Percentiles rank a stretch among this genome's conserved stretches.
Evolutionary conservation across 2,113 vertebrate species (phyloP).

Genomic region (Arenaria interpres): DNA sequence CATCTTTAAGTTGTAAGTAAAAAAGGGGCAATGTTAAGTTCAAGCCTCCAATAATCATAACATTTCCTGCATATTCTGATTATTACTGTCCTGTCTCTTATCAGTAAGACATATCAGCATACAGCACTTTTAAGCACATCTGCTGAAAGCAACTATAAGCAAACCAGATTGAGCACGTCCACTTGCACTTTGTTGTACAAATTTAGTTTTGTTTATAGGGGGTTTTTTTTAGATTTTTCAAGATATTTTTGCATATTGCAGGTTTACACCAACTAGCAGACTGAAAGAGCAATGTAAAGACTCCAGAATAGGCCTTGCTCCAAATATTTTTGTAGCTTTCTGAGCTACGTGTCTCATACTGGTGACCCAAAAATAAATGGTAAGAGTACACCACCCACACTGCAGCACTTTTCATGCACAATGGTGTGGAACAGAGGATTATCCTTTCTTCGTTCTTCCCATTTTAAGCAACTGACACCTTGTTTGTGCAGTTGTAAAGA

Average conservation of each 20-base stretch:
- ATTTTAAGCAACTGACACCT: neutral
- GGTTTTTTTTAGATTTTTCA: neutral
- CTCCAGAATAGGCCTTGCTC: neutral
- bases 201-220: neutral
- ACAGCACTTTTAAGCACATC: neutral
- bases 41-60: neutral
- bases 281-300: neutral
- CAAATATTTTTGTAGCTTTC: conserved; percentile 30
- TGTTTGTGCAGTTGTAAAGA: neutral
- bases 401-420: neutral
- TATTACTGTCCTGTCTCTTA: neutral
- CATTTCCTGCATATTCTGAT: neutral
- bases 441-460: neutral
- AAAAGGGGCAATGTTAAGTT: neutral
- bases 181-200: neutral
- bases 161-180: neutral
- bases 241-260: neutral
- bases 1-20: neutral
- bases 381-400: neutral
- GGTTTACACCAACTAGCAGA: neutral
- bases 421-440: neutral
- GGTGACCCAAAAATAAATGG: conserved; percentile 13
- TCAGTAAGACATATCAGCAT: neutral
- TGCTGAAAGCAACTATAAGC: neutral
- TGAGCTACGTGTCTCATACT: neutral